Conservation (phyloP, 2,113 vertebrate genomes). For the Lonchura striata region DNA sequence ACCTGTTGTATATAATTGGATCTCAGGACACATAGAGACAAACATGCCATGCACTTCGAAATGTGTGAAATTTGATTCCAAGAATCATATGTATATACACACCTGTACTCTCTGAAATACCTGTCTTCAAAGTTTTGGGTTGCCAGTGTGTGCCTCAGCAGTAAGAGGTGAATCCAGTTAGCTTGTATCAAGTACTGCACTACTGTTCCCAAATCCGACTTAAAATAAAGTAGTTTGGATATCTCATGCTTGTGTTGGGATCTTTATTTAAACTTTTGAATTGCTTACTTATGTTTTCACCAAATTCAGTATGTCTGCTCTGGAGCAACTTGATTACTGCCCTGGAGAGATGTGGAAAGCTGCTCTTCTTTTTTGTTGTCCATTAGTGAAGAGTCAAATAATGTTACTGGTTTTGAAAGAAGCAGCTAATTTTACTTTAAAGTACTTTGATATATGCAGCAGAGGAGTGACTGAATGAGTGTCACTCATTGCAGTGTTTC, state of each 20-base stretch:
- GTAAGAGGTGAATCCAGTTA: neutral
- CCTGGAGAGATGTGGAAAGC: neutral
- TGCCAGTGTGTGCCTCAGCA: neutral
- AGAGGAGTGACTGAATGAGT: neutral
- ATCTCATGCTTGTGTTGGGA: neutral
- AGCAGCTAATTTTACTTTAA: neutral
- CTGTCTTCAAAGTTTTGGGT: neutral
- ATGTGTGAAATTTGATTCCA: neutral
- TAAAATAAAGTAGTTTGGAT: neutral
- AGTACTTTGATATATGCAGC: neutral
- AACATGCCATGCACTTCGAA: neutral
- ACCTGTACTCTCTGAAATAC: neutral
- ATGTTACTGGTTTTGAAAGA: neutral
- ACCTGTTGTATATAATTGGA: neutral
- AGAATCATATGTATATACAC: fast-evolving
- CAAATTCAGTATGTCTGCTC: neutral
- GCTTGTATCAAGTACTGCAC: neutral
- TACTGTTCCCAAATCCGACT: neutral
- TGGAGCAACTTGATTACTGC: neutral
- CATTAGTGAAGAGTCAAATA: neutral
- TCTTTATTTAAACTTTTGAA: neutral
- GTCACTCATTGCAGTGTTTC: neutral
- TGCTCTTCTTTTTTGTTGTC: neutral
- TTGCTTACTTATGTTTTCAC: neutral
- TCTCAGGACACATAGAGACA: neutral